Evolutionary conservation across 2,113 vertebrate species (phyloP).

Genomic region (Takifugu flavidus): DNA sequence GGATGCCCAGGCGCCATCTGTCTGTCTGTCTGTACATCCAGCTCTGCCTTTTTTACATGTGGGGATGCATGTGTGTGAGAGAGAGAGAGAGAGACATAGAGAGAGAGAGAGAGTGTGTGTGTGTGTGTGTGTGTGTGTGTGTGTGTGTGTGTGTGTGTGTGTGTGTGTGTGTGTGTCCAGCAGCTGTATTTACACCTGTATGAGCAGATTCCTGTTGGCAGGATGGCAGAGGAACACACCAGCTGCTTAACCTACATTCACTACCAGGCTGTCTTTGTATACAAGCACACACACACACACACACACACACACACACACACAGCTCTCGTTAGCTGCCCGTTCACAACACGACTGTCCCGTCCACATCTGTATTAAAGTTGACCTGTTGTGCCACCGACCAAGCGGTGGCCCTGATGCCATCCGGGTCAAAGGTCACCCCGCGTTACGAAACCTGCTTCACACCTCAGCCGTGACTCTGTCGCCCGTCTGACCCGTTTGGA

Average conservation of each 20-base stretch:
- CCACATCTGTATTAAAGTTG: too few relatives aligned
- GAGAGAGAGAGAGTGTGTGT: not conserved
- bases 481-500: too few relatives aligned
- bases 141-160: not conserved
- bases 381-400: too few relatives aligned
- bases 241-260: slow-evolving; percentile 78
- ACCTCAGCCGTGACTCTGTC: too few relatives aligned
- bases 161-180: slow-evolving; percentile 49
- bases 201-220: slow-evolving; percentile 84
- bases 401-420: too few relatives aligned
- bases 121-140: slow-evolving; percentile 19
- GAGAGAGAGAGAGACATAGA: slow-evolving; percentile 2
- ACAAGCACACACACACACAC: slow-evolving; percentile 13
- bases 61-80: slow-evolving; percentile 20
- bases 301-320: slow-evolving; percentile 9
- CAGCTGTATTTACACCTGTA: slow-evolving; percentile 92
- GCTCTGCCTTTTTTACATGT: slow-evolving; percentile 5
- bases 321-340: not conserved
- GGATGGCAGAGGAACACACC: slow-evolving; percentile 77
- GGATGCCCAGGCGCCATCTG: slow-evolving; percentile 65
- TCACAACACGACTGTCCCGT: too few relatives aligned
- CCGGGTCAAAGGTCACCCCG: too few relatives aligned
- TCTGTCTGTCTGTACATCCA: slow-evolving; percentile 48
- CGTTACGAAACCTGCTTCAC: too few relatives aligned
- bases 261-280: slow-evolving; percentile 39